Evolutionary conservation across 2,797 vertebrate species (phyloP).

Genomic region (Taeniopygia guttata): DNA sequence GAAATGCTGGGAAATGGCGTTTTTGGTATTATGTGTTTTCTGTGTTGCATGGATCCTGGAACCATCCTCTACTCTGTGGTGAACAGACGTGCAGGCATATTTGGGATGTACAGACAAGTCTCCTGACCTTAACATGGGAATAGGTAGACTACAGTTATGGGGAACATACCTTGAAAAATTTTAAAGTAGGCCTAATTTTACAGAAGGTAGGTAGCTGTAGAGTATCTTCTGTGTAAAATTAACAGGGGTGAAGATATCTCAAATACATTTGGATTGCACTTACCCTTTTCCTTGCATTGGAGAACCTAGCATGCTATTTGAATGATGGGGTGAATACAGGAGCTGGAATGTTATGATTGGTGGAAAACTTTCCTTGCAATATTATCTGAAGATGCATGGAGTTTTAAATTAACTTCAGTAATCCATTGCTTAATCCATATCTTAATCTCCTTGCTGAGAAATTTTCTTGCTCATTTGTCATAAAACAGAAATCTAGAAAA

Average conservation of each 20-base stretch:
- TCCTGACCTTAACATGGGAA: neutral
- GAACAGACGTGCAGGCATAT: neutral
- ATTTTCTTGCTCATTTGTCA: neutral
- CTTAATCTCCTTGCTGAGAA: neutral
- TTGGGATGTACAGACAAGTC: neutral
- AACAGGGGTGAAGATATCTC: neutral
- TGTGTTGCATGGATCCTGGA: neutral
- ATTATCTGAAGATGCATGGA: neutral
- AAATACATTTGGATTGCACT: neutral
- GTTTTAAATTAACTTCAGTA: neutral
- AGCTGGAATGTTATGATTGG: neutral
- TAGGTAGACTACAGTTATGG: neutral
- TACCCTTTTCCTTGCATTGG: neutral
- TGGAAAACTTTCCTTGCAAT: neutral
- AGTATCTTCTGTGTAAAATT: neutral
- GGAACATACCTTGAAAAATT: neutral
- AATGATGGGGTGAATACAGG: neutral
- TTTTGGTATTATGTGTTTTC: neutral
- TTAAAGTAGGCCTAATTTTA: neutral
- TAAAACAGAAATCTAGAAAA: neutral
- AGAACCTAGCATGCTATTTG: neutral
- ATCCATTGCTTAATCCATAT: neutral
- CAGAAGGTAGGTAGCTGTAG: neutral
- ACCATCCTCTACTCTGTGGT: neutral
- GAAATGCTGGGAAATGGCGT: neutral